Conservation (phyloP, 2,113 vertebrate species). For the Hippocampus guttulatus region DNA sequence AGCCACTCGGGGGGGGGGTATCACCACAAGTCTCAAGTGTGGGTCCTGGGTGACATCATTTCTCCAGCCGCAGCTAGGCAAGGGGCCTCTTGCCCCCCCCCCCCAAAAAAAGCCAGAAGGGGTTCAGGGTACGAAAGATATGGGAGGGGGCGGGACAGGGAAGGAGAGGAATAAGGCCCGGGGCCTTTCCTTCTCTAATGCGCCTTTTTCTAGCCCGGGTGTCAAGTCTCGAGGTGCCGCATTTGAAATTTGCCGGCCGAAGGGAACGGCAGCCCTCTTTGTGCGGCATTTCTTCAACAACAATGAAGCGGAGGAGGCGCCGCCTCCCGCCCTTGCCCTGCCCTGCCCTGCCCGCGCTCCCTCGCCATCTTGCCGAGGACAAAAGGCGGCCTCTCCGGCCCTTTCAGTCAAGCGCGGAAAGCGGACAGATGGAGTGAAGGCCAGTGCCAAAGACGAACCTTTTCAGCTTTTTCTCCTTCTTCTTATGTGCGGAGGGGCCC, state of each 20-base stretch:
- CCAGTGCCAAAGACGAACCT: slow-evolving; percentile 45
- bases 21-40: background rate
- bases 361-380: slow-evolving; percentile 45
- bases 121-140: slow-evolving; percentile 19
- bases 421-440: slow-evolving; percentile 44
- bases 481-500: slow-evolving; percentile 49
- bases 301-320: slow-evolving; percentile 38
- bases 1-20: background rate
- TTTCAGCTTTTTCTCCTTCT: slow-evolving; percentile 18
- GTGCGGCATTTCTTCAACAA: slow-evolving; percentile 54
- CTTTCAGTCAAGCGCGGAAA: slow-evolving; percentile 47
- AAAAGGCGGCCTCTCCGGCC: slow-evolving; percentile 58
- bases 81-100: slow-evolving; percentile 30
- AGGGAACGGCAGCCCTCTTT: slow-evolving; percentile 29
- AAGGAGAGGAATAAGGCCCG: slow-evolving; percentile 44
- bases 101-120: slow-evolving; percentile 17
- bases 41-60: slow-evolving; percentile 59
- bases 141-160: slow-evolving; percentile 30
- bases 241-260: slow-evolving; percentile 39
- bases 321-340: slow-evolving; percentile 17
- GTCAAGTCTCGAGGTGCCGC: slow-evolving; percentile 48
- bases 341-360: slow-evolving; percentile 30
- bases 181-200: slow-evolving; percentile 47
- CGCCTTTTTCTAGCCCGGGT: slow-evolving; percentile 44
- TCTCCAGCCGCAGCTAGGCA: slow-evolving; percentile 24